These are phyloP conservation scores for Stegana nigrithorax DNA, from an alignment of 2,888 invertebrate genomes.

Conservation along the genomic window DNA sequence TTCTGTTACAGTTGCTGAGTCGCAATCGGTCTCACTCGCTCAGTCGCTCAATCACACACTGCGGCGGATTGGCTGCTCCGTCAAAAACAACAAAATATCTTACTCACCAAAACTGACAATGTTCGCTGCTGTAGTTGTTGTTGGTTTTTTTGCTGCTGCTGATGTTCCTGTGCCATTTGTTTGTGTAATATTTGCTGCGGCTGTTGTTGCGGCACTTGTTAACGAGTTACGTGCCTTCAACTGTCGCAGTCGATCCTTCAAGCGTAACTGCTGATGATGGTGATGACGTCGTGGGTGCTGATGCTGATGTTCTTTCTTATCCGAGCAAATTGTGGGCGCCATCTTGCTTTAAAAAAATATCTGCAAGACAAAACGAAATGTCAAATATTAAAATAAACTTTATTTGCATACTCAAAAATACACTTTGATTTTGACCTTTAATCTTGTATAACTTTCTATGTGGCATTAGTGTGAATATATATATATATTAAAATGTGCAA, in stretches of 20 bases:
- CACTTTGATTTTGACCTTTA: no score
- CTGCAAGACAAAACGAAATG: slow-evolving; percentile 28
- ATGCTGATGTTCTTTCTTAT: slow-evolving; percentile 58
- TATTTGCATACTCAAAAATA: no score
- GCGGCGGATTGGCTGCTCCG: no score
- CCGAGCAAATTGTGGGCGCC: slow-evolving; percentile 67
- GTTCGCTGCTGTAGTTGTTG: slow-evolving; percentile 15
- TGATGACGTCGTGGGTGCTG: slow-evolving; percentile 30
- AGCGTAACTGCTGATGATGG: slow-evolving; percentile 38
- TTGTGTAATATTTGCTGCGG: slow-evolving; percentile 4
- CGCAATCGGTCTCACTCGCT: no score
- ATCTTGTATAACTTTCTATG: no score
- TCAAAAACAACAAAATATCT: no score
- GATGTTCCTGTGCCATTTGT: background rate
- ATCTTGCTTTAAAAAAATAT: slow-evolving; percentile 40
- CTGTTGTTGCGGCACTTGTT: slow-evolving; percentile 10
- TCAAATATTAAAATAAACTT: no score
- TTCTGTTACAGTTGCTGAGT: no score
- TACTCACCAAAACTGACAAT: background rate
- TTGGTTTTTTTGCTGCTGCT: background rate
- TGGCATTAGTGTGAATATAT: no score
- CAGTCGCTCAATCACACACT: no score
- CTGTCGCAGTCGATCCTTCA: slow-evolving; percentile 37
- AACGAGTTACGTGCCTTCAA: slow-evolving; percentile 29
- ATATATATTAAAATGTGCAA: no score